These are phyloP conservation scores for Urophycis tenuis DNA, from an alignment of 2,797 vertebrate species.

Conservation along the genomic window DNA sequence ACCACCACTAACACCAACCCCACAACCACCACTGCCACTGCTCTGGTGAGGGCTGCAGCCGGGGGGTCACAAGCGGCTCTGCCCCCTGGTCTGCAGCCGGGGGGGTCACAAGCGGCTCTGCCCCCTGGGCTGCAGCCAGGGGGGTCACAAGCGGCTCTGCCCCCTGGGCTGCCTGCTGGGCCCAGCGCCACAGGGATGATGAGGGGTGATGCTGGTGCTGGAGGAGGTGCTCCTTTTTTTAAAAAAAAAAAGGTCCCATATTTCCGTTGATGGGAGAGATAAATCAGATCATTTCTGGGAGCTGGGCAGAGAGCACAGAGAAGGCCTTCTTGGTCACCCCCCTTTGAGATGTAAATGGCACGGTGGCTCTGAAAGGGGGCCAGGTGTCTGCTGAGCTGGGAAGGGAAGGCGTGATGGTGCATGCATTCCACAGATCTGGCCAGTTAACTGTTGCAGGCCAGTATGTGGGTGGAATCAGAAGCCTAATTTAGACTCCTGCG, in stretches of 20 bases:
- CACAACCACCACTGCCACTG: background rate
- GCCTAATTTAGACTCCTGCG: no score
- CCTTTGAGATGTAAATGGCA: constrained; percentile 75
- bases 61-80: constrained; percentile 56
- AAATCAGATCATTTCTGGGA: constrained; percentile 73
- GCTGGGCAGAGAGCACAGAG: constrained; percentile 67
- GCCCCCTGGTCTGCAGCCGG: constrained; percentile 33
- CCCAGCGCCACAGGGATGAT: constrained; percentile 24
- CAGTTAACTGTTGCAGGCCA: constrained; percentile 65
- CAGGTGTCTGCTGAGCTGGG: constrained; percentile 69
- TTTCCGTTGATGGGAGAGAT: constrained; percentile 74
- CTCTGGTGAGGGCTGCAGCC: background rate
- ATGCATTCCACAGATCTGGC: constrained; percentile 59
- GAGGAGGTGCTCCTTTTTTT: background rate
- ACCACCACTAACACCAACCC: background rate
- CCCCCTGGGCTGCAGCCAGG: constrained; percentile 51
- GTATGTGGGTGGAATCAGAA: constrained; percentile 45
- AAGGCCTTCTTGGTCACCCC: constrained; percentile 59
- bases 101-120: constrained; percentile 59
- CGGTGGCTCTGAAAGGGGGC: constrained; percentile 69
- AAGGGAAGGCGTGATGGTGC: constrained; percentile 66
- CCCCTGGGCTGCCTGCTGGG: constrained; percentile 46
- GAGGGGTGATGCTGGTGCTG: constrained; percentile 34
- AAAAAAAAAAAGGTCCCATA: constrained; percentile 52
- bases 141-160: constrained; percentile 67